These are phyloP conservation scores for Sardinella longiceps DNA, from an alignment of 2,797 vertebrate species.

Conservation along the genomic window DNA sequence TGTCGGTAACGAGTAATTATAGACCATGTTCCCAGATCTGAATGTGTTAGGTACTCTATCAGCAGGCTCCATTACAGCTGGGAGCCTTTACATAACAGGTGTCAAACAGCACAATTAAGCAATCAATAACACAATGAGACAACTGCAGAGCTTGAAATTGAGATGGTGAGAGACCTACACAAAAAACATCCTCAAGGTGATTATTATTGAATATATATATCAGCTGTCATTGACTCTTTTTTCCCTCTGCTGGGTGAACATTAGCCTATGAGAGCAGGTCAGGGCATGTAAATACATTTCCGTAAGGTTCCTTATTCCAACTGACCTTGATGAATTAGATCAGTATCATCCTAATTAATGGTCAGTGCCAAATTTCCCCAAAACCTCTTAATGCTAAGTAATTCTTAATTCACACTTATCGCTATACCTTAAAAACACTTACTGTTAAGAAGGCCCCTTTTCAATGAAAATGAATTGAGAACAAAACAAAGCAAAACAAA, in stretches of 20 bases:
- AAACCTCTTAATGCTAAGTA: too few species aligned
- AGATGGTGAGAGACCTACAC: slow-evolving; percentile 10
- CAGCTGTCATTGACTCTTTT: slow-evolving; percentile 64
- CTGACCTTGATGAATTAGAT: too few species aligned
- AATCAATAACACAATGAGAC: slow-evolving; percentile 57
- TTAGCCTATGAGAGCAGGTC: too few species aligned
- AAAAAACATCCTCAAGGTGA: slow-evolving; percentile 56
- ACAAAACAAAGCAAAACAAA: too few species aligned
- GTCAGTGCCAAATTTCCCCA: too few species aligned
- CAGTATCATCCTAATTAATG: too few species aligned
- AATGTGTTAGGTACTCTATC: slow-evolving; percentile 38
- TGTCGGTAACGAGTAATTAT: slow-evolving; percentile 41
- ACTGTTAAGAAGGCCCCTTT: too few species aligned
- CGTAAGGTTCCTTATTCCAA: too few species aligned
- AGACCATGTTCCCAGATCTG: slow-evolving; percentile 23
- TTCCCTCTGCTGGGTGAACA: slow-evolving; percentile 57
- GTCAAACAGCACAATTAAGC: slow-evolving; percentile 57
- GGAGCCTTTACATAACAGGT: slow-evolving; percentile 53
- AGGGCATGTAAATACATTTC: too few species aligned
- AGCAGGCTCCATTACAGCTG: slow-evolving; percentile 47
- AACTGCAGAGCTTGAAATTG: slow-evolving; percentile 34
- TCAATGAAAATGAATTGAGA: too few species aligned
- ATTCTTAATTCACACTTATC: too few species aligned
- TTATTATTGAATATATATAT: slow-evolving; percentile 69
- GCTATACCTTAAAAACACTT: too few species aligned